Conservation (phyloP, 2,113 vertebrate genomes). For the rabbit (Oryctolagus cuniculus) region mOryCun1.1 NC_091434.1:168660001-168660500, state of each 20-base stretch:
- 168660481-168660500: background rate
- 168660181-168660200: background rate
- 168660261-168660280: background rate
- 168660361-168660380: slow-evolving; percentile 57
- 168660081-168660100: slow-evolving; percentile 42
- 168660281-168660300: background rate
- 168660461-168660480: background rate
- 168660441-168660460: background rate
- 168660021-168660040: background rate
- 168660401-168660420: slow-evolving; percentile 45
- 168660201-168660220: background rate
- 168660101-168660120: slow-evolving; percentile 33
- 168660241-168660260: background rate
- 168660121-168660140: background rate
- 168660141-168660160: background rate
- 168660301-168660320: slow-evolving; percentile 28
- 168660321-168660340: slow-evolving; percentile 30
- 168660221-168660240: background rate
- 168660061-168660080: slow-evolving; percentile 67
- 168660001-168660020: background rate
- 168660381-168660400: background rate
- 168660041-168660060: slow-evolving; percentile 46
- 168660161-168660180: background rate
- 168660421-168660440: background rate
- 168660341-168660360: slow-evolving; percentile 15